Evolutionary conservation across 1,140 invertebrate species (phyloP).

Genomic region (Pteromalus puparum): DNA sequence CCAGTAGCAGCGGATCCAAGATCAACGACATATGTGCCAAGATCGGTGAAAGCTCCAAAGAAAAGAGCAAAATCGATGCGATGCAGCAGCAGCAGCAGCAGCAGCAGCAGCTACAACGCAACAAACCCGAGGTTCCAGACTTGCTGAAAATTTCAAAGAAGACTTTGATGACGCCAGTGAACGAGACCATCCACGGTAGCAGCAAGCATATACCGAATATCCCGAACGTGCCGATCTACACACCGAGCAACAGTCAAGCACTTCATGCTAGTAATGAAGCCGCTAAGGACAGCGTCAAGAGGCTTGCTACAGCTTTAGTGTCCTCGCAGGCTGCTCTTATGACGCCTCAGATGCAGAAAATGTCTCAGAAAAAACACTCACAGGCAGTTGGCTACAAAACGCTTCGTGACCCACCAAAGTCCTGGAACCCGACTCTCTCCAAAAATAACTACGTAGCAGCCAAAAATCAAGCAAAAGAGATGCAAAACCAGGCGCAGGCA

Average conservation of each 20-base stretch:
- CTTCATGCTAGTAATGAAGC: slow-evolving; percentile 39
- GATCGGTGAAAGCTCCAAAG: slow-evolving; percentile 72
- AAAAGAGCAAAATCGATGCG: slow-evolving; percentile 68
- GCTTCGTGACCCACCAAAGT: slow-evolving; percentile 76
- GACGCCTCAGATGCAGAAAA: slow-evolving; percentile 42
- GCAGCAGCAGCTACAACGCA: slow-evolving; percentile 44
- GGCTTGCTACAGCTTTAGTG: slow-evolving; percentile 3
- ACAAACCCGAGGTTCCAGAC: slow-evolving; percentile 69
- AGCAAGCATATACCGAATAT: slow-evolving; percentile 68
- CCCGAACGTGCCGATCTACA: slow-evolving; percentile 70
- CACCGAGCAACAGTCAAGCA: slow-evolving; percentile 59
- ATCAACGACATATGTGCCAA: slow-evolving; percentile 74
- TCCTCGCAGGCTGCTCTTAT: slow-evolving; percentile 48
- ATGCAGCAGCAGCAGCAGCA: not conserved
- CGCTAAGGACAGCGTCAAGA: slow-evolving; percentile 42
- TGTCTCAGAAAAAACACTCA: slow-evolving; percentile 63
- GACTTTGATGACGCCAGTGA: slow-evolving; percentile 33
- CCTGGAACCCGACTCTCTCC: slow-evolving; percentile 78
- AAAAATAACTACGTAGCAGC: slow-evolving; percentile 73
- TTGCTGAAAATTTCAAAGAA: slow-evolving; percentile 72
- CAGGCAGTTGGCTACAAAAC: slow-evolving; percentile 76
- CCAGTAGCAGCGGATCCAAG: slow-evolving; percentile 64
- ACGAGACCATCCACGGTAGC: slow-evolving; percentile 8
- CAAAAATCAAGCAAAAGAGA: slow-evolving; percentile 71
- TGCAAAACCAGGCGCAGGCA: slow-evolving; percentile 59